Evolutionary conservation across 1,140 invertebrate species (phyloP), one percentile per base, ranked within the genome.

Genomic region (Stratiolaelaps scimitus): DNA sequence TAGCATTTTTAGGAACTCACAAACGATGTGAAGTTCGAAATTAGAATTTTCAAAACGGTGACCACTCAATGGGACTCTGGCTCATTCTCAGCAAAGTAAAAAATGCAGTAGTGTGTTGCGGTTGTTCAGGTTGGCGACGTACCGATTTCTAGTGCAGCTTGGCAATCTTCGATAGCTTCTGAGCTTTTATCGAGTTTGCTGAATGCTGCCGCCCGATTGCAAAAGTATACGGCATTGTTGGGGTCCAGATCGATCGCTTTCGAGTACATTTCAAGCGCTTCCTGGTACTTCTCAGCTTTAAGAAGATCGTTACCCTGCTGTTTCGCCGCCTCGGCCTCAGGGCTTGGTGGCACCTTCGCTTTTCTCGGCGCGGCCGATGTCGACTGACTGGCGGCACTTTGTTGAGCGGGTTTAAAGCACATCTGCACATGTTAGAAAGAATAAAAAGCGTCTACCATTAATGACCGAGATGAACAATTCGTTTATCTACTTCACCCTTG

Each of bases 161-260:
- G 83, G 75, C 90, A 95, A 75, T 98, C 94, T 68, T 85, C 82
- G 64, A 97, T 85, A 10, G 92, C 89, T 67, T 81, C 77, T 46
- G 83, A 76, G 74, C 89, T 83, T 72, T 89, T 84, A 43, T 84
- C 83, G 66, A 94, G 77, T 75, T 90, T 89, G 71, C 84, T 92
- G 72, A 89, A 83, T 10, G 89, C 89, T 7, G 92, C 92, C 53
- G 92, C 92, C 70, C 92, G 75, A 75, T 95, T 96, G 73, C 91
- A 92, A 76, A 88, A 95, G 76, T 87, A 95, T n/a, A 95, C 86
- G 2, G 90, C 83, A 80, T 95, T 95, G 66, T 81, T 82, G 13
- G 82, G 81, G 75, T 94, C 88, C 43, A 91, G 76, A 69, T 85
- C 79, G 68, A 95, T 89, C 17, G 92, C 91, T 69, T 83, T 83